Base-by-base conservation (phyloP, 2,797 vertebrate species). In the Trachops cirrhosus region DNA sequence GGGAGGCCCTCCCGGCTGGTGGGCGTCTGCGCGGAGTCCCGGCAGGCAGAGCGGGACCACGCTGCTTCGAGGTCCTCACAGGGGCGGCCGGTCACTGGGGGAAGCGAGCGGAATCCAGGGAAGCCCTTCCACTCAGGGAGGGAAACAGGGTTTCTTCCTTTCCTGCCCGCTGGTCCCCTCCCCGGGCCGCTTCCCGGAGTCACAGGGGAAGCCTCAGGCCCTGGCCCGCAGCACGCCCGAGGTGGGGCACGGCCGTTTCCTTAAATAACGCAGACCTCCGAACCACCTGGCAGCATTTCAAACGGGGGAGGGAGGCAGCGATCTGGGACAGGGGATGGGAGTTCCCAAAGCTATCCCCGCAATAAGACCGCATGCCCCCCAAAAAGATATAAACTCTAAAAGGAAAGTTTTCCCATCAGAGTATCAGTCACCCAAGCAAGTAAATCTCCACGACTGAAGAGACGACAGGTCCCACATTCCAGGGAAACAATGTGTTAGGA, bases 321-420 rank as follows among this genome's bases (percentile, higher is more conserved):
- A 48, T n/a, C 37, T 87, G 64, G 52, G 88, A 24, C 85, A 10
- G 71, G 67, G 54, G 2, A 9, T 5, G 32, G 19, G 75, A 34
- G 68, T 59, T 48, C 52, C 52, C 74, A 59, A 77, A 85, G 71
- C 2, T 74, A 73, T 1, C 64, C 50, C 62, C 93, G 52, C 67
- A 84, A 29, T 48, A 93, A 96, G n/a, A 84, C 32, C 0, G 0
- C 21, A 48, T 64, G 75, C 87, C 14, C 50, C 50, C 15, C 21
- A 48, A 21, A 89, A 75, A 48, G 29, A 89, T 46, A 32, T 48
- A 32, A 92, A 79, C 92, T 86, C 84, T 21, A 41, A 50, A 83
- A 48, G 91, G 26, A 29, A 70, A 94, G 46, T 52, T 89, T 89
- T 87, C 86, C 91, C 52, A 70, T 46, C 77, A 97, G 78, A 94